These are phyloP conservation scores for Lethenteron reissneri DNA, from an alignment of 2,113 vertebrate genomes.

Conservation along the genomic window DNA sequence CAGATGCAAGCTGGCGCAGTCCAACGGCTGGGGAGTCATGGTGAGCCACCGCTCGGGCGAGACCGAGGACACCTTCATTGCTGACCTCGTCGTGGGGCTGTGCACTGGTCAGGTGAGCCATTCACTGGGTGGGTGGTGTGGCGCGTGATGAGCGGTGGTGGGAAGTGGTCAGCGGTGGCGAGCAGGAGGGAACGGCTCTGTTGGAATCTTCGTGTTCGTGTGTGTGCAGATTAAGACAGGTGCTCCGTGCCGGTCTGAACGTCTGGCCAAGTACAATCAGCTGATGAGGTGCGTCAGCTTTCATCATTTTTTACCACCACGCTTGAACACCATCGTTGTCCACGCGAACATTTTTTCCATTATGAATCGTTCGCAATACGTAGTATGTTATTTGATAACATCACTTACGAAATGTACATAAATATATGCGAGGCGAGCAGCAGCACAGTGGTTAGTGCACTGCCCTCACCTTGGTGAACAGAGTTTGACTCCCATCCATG, in stretches of 20 bases:
- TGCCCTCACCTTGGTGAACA: too few species aligned
- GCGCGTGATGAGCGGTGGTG: background rate
- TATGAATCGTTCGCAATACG: background rate
- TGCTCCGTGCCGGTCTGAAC: constrained; percentile 69
- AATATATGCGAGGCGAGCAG: too few species aligned
- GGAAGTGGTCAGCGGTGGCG: background rate
- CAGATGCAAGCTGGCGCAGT: constrained; percentile 76
- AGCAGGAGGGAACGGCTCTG: too few species aligned
- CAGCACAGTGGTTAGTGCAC: too few species aligned
- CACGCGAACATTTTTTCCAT: background rate
- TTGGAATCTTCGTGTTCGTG: background rate
- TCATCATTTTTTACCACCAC: too few species aligned
- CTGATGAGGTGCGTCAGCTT: constrained; percentile 50
- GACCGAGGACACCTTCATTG: constrained; percentile 77
- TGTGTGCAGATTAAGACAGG: constrained; percentile 61
- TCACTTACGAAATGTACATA: too few species aligned
- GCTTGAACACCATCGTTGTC: background rate
- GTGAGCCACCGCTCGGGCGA: constrained; percentile 80
- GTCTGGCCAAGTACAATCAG: constrained; percentile 80
- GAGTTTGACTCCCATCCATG: too few species aligned
- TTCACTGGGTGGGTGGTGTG: background rate
- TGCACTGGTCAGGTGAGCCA: constrained; percentile 70
- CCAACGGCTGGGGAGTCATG: constrained; percentile 86
- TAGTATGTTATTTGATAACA: too few species aligned
- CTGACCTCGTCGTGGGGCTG: constrained; percentile 70